phyloP scores from a whole-genome alignment of 2,797 vertebrate species.

The Eulemur rubriventer region DNA sequence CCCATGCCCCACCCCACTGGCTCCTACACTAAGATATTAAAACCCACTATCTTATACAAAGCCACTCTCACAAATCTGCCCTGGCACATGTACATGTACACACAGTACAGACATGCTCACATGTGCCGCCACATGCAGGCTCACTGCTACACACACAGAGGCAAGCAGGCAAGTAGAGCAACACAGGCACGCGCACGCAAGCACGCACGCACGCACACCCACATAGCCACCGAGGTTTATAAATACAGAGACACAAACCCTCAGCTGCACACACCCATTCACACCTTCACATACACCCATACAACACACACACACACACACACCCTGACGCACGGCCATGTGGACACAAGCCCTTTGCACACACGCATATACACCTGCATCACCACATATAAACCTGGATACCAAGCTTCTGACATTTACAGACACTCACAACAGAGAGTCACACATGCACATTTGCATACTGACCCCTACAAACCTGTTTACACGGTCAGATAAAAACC shows the following conservation, averaged over 20 bases:
- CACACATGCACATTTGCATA: not conserved
- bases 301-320: not conserved
- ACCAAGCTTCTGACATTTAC: conserved; percentile 22
- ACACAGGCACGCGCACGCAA: not conserved
- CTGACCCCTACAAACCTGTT: conserved; percentile 12
- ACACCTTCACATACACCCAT: conserved; percentile 13
- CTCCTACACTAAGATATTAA: conserved; percentile 42
- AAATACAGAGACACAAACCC: conserved; percentile 21
- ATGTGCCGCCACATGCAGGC: not conserved
- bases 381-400: conserved; percentile 32
- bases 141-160: conserved; percentile 4
- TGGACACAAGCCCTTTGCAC: not conserved
- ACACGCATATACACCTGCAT: not conserved
- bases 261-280: not conserved
- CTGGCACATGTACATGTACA: not conserved
- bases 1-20: not conserved
- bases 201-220: not conserved
- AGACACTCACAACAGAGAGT: conserved; percentile 24
- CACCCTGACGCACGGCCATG: not conserved
- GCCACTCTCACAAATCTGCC: not conserved
- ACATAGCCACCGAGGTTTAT: not conserved
- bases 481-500: conserved; percentile 21
- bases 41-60: conserved; percentile 23
- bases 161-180: conserved; percentile 35
- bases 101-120: not conserved